Base-by-base conservation (phyloP, 2,113 vertebrate species). In the Apteryx mantelli region DNA sequence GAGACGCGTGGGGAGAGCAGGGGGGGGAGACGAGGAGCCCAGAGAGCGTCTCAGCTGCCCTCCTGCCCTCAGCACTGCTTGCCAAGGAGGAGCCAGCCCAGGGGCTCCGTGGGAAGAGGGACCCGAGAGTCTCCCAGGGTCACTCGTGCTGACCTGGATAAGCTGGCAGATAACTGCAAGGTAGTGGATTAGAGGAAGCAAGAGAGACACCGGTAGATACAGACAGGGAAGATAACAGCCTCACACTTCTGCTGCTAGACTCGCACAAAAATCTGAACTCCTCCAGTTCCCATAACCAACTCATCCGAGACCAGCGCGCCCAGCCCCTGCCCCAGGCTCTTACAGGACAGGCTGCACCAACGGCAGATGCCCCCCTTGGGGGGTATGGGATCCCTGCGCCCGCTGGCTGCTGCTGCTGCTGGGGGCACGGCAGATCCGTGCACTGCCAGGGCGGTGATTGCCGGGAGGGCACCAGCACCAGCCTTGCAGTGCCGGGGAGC, bases 381-480 rank as follows among this genome's bases (percentile, higher is more conserved):
- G 16, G 5, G 21, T 32, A 9, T 3, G 0, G 0, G 28, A 69
- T 14, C 20, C 28, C 64, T 25, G 19, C 38, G 48, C 63, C 13
- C 6, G 44, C 44, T 46, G 44, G 36, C 36, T 38, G 44, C 44
- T 42, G 42, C 42, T 42, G 42, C 11, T 46, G 44, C 44, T 46
- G 16, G 44, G 44, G 44, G 44, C 14, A 15, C 14, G 44, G 14
- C 44, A 46, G 44, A 46, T 14, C 44, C 44, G 15, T 38, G 36
- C 36, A 38, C 36, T 38, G 44, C 44, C 44, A 46, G 44, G 44
- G 44, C 44, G 15, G 44, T 46, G 44, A 46, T 17, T 46, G 44
- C 16, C 6, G 16, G 44, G 6, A 15, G 13, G 44, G 44, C 44
- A 46, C 44, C 44, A 46, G 44, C 44, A 46, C 44, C 44, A 46